Conservation (phyloP, 53 echinoderm and acorn worm species). For the Antedon mediterranea region DNA sequence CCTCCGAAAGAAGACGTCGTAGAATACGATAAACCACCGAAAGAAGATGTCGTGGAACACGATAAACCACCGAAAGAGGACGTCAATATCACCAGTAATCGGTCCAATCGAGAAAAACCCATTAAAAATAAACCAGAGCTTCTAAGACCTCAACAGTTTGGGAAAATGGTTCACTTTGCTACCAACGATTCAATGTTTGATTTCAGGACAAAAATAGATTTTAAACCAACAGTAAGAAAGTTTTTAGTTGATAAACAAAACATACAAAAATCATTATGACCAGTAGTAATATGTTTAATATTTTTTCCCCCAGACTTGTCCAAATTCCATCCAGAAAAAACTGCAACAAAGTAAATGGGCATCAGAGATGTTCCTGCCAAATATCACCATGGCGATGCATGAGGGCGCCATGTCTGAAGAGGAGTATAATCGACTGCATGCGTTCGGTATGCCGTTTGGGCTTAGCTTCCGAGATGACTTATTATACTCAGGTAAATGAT, state of each 20-base stretch:
- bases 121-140: too few species aligned
- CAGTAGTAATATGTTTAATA: too few species aligned
- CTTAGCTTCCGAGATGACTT: slow-evolving; percentile 24
- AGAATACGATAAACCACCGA: not conserved
- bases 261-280: too few species aligned
- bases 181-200: not conserved
- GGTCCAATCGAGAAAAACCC: too few species aligned
- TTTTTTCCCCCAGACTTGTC: slow-evolving; percentile 20
- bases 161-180: not conserved
- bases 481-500: slow-evolving; percentile 48
- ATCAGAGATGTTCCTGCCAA: slow-evolving; percentile 18
- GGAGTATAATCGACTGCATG: slow-evolving; percentile 23
- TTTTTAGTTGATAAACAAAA: too few species aligned
- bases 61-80: too few species aligned
- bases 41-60: too few species aligned
- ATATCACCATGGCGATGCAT: slow-evolving; percentile 19
- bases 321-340: slow-evolving; percentile 30
- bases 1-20: too few species aligned
- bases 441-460: slow-evolving; percentile 42
- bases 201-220: not conserved
- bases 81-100: too few species aligned
- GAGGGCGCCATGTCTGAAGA: slow-evolving; percentile 6
- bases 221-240: not conserved
- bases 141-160: not conserved
- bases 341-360: slow-evolving; percentile 21